phyloP scores from a whole-genome alignment of 2,888 invertebrate species.

The Protonemura montana region DNA sequence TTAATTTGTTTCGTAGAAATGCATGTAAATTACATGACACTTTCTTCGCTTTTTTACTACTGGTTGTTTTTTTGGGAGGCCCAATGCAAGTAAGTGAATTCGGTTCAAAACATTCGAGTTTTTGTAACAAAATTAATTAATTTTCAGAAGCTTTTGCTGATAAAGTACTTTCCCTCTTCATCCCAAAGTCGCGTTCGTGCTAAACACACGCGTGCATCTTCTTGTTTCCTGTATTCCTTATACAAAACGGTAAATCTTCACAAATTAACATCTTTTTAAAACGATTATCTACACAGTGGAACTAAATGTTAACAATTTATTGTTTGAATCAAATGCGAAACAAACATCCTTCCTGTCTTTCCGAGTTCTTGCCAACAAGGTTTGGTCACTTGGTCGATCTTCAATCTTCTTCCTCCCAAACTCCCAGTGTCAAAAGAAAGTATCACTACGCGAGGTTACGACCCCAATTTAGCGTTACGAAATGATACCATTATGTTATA shows the following conservation, averaged over 20 bases:
- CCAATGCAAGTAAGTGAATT: too few species aligned
- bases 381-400: background rate
- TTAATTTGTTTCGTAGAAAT: background rate
- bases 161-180: background rate
- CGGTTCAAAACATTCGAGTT: too few species aligned
- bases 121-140: background rate
- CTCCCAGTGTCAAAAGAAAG: background rate
- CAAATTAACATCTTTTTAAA: background rate
- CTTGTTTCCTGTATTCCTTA: background rate
- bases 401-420: background rate
- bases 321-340: background rate
- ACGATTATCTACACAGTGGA: background rate
- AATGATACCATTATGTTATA: constrained; percentile 5
- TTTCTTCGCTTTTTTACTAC: too few species aligned
- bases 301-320: background rate
- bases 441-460: background rate
- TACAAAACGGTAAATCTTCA: background rate
- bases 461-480: background rate
- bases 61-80: too few species aligned
- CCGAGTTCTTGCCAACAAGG: background rate
- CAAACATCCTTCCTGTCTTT: background rate
- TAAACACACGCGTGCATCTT: background rate
- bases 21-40: background rate
- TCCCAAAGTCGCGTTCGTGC: background rate
- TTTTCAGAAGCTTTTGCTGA: background rate